Evolutionary conservation across 2,113 vertebrate genomes (phyloP).

Genomic region (Cercocebus atys): DNA sequence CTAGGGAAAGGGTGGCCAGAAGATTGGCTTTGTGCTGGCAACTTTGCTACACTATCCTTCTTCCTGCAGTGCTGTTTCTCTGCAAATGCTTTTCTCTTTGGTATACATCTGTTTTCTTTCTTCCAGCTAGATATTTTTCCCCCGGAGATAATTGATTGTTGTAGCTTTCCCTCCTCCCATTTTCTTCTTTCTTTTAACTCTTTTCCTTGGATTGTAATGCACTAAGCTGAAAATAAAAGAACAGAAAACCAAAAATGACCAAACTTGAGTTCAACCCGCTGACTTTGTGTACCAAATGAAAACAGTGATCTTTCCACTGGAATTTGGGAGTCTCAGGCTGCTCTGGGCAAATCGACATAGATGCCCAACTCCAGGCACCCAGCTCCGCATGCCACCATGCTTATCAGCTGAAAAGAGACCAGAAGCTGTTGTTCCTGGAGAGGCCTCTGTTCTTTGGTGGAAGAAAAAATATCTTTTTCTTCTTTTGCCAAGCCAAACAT

Average conservation of each 20-base stretch:
- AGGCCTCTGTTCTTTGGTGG: constrained; percentile 33
- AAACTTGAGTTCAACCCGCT: neutral
- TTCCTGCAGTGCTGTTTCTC: accelerated
- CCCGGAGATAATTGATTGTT: neutral
- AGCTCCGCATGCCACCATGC: constrained; percentile 5
- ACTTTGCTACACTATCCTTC: neutral
- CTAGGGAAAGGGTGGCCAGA: neutral
- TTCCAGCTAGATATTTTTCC: constrained; percentile 18
- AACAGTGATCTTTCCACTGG: constrained; percentile 73
- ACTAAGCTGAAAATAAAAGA: constrained; percentile 10
- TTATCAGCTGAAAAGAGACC: constrained; percentile 78
- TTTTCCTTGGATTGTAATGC: constrained; percentile 54
- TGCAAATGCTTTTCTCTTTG: constrained; percentile 32
- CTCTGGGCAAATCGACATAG: constrained; percentile 48
- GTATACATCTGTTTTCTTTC: neutral
- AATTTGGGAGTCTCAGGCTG: constrained; percentile 44
- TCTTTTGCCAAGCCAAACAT: constrained; percentile 81
- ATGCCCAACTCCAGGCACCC: neutral
- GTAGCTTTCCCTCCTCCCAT: neutral
- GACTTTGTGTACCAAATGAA: constrained; percentile 67
- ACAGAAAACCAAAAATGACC: neutral
- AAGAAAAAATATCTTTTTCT: constrained; percentile 25
- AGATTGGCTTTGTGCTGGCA: neutral
- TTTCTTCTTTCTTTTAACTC: neutral
- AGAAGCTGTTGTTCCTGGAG: constrained; percentile 69